Evolutionary conservation across 2,797 vertebrate genomes (phyloP), one percentile per base, ranked within the genome.

Genomic region (Glyptemys insculpta): DNA sequence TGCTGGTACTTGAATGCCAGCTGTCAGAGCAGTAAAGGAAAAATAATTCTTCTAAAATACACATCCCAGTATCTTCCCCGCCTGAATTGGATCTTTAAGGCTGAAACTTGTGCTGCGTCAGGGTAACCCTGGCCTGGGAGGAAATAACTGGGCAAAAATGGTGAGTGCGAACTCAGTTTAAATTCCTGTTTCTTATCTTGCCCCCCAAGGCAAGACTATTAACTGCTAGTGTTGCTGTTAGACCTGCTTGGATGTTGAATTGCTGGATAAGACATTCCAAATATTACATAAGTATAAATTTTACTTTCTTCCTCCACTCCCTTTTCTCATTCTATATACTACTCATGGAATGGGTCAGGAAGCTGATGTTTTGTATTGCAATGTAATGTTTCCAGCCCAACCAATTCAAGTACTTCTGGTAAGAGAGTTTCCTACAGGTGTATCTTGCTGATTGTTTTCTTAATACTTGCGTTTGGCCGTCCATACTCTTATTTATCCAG

Each of bases 21-120:
- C 79, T 50, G 65, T 76, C 19, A 59, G 85, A 91, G 21, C 3
- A 1, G 44, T 57, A 2, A 14, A 83, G 85, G 79, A 78, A 83
- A 53, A 84, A n/a, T 59, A 50, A 44, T 56, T 0, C 15, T 0
- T 8, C 12, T 3, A 47, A 53, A 92, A 59, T 14, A 2, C 0
- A 3, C 10, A 11, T 79, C 0, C 5, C 47, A 65, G 19, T 72
- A 37, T 68, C 16, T 37, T 37, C 65, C 9, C 5, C 5, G 1
- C 16, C n/a, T 23, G 19, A 72, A 37, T 72, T 72, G n/a, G 18
- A 41, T 87, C 0, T 29, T 65, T n/a, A 16, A 2, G 10, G 83
- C 68, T 79, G 31, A 14, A 0, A 0, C 1, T 86, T 56, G 14
- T 15, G 29, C 74, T 79, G 4, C 50, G 41, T 53, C 54, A 62